Evolutionary conservation across 2,888 invertebrate species (phyloP).

Genomic region (Ctena decussata): DNA sequence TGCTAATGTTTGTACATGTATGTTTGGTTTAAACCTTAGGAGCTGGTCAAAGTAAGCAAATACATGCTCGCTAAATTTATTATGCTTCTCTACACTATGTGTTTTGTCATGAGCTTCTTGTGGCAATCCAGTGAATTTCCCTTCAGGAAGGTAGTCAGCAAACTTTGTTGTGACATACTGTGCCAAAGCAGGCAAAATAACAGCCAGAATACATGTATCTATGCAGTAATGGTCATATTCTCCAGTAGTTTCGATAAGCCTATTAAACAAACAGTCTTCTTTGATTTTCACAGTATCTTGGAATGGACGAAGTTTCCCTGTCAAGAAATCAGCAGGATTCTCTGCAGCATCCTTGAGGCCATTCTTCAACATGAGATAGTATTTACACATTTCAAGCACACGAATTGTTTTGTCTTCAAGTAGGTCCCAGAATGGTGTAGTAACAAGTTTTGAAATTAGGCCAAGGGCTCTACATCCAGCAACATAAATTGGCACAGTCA

Average conservation of each 20-base stretch:
- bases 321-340: constrained; percentile 27
- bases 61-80: constrained; percentile 28
- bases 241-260: constrained; percentile 19
- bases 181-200: constrained; percentile 16
- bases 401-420: constrained; percentile 12
- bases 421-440: constrained; percentile 19
- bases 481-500: background rate
- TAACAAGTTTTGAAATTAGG: constrained; percentile 20
- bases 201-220: constrained; percentile 24
- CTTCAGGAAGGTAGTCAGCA: constrained; percentile 31
- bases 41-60: constrained; percentile 34
- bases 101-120: constrained; percentile 25
- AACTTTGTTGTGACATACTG: constrained; percentile 18
- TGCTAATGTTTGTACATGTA: constrained; percentile 26
- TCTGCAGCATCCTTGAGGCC: constrained; percentile 24
- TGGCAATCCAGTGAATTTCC: background rate
- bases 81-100: constrained; percentile 28
- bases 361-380: constrained; percentile 24
- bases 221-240: constrained; percentile 25
- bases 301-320: background rate
- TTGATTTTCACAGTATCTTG: background rate
- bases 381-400: constrained; percentile 21
- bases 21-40: background rate
- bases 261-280: constrained; percentile 35
- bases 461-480: constrained; percentile 39